These are phyloP conservation scores for Lepidonotus clava DNA, from an alignment of 2,888 invertebrate genomes.

Conservation along the genomic window DNA sequence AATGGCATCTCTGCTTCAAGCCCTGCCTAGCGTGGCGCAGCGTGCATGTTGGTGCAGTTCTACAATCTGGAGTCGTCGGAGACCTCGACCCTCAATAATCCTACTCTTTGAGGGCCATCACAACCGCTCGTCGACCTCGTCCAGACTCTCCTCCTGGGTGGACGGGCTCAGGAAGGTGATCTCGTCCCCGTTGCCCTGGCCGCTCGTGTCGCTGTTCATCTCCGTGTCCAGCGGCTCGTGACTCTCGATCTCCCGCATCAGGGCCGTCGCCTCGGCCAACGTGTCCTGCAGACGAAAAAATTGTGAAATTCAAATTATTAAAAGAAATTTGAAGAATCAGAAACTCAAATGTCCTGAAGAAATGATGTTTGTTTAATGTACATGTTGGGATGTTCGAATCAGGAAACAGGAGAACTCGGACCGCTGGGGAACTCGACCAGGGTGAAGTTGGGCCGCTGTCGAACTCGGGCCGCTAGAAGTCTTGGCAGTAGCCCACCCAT, in stretches of 20 bases:
- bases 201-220: slow-evolving; percentile 47
- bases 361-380: not conserved
- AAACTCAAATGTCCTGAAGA: not conserved
- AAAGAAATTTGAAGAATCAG: not conserved
- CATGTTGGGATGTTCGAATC: not conserved
- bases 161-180: not conserved
- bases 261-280: slow-evolving; percentile 81
- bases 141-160: slow-evolving; percentile 29
- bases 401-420: not conserved
- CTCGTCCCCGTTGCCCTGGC: slow-evolving; percentile 9
- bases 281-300: slow-evolving; percentile 76
- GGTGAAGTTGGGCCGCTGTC: too few relatives aligned
- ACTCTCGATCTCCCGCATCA: slow-evolving; percentile 79
- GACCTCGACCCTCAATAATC: too few relatives aligned
- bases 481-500: too few relatives aligned
- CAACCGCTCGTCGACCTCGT: slow-evolving; percentile 47
- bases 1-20: not conserved
- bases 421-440: too few relatives aligned
- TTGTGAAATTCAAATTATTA: not conserved
- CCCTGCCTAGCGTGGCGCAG: not conserved
- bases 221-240: slow-evolving; percentile 55
- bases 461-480: too few relatives aligned
- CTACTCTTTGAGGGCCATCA: not conserved
- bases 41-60: not conserved
- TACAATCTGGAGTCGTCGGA: too few relatives aligned